phyloP scores from a whole-genome alignment of 2,113 vertebrate species.

The Mormoops blainvillei region DNA sequence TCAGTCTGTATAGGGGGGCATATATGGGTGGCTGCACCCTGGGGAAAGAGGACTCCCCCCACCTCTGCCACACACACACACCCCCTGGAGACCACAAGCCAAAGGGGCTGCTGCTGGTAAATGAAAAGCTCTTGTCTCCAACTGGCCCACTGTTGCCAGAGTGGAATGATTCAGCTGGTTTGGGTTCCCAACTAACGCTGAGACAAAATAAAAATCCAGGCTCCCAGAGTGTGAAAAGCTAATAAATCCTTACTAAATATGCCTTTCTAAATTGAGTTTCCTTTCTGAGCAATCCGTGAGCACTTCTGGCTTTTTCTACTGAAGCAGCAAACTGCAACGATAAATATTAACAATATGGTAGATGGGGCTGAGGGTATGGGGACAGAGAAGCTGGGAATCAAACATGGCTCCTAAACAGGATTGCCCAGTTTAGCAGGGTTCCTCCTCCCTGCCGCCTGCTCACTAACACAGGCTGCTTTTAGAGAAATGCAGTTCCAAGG shows the following conservation, averaged over 20 bases:
- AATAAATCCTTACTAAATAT: conserved; percentile 59
- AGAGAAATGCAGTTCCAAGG: neutral
- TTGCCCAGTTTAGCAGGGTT: neutral
- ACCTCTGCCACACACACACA: neutral
- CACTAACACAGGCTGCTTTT: neutral
- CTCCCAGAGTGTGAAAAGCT: conserved; percentile 38
- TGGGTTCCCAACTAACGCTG: neutral
- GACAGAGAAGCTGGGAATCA: neutral
- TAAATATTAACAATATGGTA: conserved; percentile 54
- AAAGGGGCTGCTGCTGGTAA: neutral
- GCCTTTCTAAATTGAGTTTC: conserved; percentile 60
- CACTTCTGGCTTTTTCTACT: conserved; percentile 37
- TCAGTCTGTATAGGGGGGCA: neutral
- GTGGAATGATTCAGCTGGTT: neutral
- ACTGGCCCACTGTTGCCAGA: neutral
- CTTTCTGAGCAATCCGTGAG: conserved; percentile 61
- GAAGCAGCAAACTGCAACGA: conserved; percentile 19
- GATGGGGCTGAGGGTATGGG: neutral
- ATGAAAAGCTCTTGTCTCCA: neutral
- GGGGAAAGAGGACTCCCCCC: neutral
- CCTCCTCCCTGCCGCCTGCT: neutral
- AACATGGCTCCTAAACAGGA: neutral
- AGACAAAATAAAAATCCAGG: conserved; percentile 38
- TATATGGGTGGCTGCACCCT: neutral
- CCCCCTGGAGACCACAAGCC: neutral